Evolutionary conservation across 2,113 vertebrate genomes (phyloP).

Genomic region (Origma solitaria): DNA sequence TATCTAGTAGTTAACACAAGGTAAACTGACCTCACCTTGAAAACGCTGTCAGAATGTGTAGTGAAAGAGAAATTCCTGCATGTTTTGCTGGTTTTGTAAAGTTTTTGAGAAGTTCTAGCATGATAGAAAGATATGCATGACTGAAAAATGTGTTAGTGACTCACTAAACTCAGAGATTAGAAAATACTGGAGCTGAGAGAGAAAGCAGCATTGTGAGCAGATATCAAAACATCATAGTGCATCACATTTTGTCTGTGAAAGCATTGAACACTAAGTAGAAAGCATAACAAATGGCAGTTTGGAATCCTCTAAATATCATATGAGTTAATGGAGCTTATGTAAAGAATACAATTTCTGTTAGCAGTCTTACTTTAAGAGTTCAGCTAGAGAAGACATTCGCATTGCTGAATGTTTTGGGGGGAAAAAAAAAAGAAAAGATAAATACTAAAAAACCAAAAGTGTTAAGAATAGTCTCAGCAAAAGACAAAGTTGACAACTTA

Average conservation of each 20-base stretch:
- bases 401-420: not conserved
- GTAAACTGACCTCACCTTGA: not conserved
- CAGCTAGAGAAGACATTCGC: fast-evolving
- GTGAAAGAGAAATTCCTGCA: not conserved
- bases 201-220: not conserved
- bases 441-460: not conserved
- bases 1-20: not conserved
- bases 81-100: not conserved
- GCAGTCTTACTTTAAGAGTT: not conserved
- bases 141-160: not conserved
- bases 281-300: not conserved
- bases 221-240: not conserved
- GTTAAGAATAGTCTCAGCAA: not conserved
- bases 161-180: not conserved
- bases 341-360: not conserved
- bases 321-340: not conserved
- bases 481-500: not conserved
- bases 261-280: not conserved
- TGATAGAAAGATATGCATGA: not conserved
- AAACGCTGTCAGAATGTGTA: not conserved
- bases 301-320: not conserved
- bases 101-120: not conserved
- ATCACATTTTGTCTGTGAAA: not conserved
- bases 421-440: not conserved
- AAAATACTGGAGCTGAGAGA: not conserved